These are phyloP conservation scores for Ylistrum balloti DNA, from an alignment of 1,140 invertebrate species.

Conservation along the genomic window DNA sequence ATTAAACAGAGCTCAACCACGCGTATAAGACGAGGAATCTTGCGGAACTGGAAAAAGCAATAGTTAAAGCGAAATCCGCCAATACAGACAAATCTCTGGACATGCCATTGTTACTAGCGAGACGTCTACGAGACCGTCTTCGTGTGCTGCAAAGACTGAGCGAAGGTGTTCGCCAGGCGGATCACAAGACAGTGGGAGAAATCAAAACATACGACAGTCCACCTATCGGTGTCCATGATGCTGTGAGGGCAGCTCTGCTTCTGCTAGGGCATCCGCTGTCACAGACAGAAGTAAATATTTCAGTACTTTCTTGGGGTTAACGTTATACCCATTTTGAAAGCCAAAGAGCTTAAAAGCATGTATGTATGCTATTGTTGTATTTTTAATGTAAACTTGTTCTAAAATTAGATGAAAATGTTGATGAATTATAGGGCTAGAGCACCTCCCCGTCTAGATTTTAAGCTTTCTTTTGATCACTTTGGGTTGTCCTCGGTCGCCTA, in stretches of 20 bases:
- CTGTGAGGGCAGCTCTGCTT: slow-evolving; percentile 52
- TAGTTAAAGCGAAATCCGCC: slow-evolving; percentile 42
- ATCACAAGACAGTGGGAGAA: slow-evolving; percentile 51
- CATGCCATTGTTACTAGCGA: slow-evolving; percentile 42
- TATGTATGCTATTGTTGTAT: too few relatives aligned
- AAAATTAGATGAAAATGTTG: too few relatives aligned
- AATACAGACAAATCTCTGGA: slow-evolving; percentile 53
- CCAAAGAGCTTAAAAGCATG: too few relatives aligned
- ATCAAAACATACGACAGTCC: slow-evolving; percentile 51
- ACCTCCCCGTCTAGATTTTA: too few relatives aligned
- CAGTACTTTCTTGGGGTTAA: too few relatives aligned
- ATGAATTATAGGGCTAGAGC: too few relatives aligned
- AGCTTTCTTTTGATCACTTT: too few relatives aligned
- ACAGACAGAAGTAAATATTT: slow-evolving; percentile 48
- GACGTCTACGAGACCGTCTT: slow-evolving; percentile 50
- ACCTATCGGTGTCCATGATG: slow-evolving; percentile 57
- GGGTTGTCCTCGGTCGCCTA: too few relatives aligned
- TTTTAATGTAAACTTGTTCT: too few relatives aligned
- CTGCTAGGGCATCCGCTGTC: slow-evolving; percentile 43
- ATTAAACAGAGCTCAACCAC: neutral
- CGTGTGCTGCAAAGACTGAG: slow-evolving; percentile 50
- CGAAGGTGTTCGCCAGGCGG: slow-evolving; percentile 50
- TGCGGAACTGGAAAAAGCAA: slow-evolving; percentile 51
- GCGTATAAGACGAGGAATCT: slow-evolving; percentile 53
- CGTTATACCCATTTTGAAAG: too few relatives aligned